Evolutionary conservation across 2,113 vertebrate species (phyloP).

Genomic region (Pluvianellus socialis): DNA sequence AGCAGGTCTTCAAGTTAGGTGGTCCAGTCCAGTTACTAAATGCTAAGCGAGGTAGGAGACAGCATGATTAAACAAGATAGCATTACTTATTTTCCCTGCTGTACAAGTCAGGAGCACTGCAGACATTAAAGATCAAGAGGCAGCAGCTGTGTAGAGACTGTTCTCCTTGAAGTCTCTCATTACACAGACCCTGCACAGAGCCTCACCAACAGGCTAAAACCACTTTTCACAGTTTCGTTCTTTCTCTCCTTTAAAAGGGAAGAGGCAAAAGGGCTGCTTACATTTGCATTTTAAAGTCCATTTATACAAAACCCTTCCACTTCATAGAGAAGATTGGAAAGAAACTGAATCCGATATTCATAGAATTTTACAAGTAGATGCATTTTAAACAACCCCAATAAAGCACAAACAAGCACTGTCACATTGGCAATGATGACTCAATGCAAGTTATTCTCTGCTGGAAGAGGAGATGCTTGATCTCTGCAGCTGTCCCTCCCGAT

Average conservation of each 20-base stretch:
- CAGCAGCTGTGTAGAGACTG: conserved; percentile 33
- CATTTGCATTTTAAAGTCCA: neutral
- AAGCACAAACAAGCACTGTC: neutral
- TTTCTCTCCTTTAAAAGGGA: neutral
- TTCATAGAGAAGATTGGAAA: neutral
- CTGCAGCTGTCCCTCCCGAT: neutral
- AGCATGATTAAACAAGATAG: conserved; percentile 67
- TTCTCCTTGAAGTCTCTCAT: conserved; percentile 47
- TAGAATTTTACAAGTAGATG: neutral
- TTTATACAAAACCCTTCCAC: neutral
- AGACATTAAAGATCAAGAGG: conserved; percentile 65
- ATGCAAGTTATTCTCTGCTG: neutral
- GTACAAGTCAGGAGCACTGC: conserved; percentile 39
- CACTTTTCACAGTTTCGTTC: neutral
- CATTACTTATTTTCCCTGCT: conserved; percentile 70
- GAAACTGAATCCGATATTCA: neutral
- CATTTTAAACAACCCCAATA: neutral
- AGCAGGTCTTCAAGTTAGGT: conserved; percentile 70
- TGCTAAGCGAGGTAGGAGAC: conserved; percentile 68
- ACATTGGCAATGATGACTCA: neutral
- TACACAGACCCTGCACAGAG: conserved; percentile 46
- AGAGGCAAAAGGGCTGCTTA: neutral
- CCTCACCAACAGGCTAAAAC: neutral
- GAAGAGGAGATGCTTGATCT: neutral
- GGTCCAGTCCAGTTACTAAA: conserved; percentile 61